Evolutionary conservation across 2,797 vertebrate species (phyloP), one percentile per base, ranked within the genome.

Genomic region (Tamandua tetradactyla): DNA sequence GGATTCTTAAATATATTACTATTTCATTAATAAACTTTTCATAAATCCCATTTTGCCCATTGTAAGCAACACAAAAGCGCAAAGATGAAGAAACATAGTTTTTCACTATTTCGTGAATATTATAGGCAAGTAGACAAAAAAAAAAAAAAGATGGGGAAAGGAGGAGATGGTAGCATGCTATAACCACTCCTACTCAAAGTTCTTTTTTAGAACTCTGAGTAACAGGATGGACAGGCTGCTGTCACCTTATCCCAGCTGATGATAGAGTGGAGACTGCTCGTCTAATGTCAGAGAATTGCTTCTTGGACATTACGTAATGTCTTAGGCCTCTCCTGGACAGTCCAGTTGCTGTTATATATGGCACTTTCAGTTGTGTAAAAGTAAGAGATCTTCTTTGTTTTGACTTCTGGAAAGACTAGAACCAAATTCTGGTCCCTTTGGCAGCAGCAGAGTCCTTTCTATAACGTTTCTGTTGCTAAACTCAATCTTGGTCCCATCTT

Each of bases 71-170:
- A 15, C 15, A 52, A 15, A 52, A 90, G 55, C 25, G 62, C 44
- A 72, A 82, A 17, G 57, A 49, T 3, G 82, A 42, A 86, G 35
- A 35, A 75, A 62, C 12, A 44, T 62, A 42, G 22, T 83, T 91
- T n/a, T 91, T 79, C 47, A 52, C 27, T 42, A n/a, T 82, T n/a
- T 87, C 18, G 64, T 75, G 80, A 85, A 49, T 89, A 92, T 57
- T 82, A 44, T n/a, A 92, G 14, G n/a, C 61, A 94, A 57, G 23
- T 17, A 62, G 27, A 17, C 40, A 88, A 66, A 47, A 49, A 76
- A 82, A 62, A 23, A 74, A 37, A 12, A 32, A 76, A 64, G 11
- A 32, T 2, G 27, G 69, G 15, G 69, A 14, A 40, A 66, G 18
- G 18, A 47, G 30, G 8, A 76, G 18, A n/a, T 75, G 52, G 18